phyloP scores from a whole-genome alignment of 1,140 invertebrate genomes.

The Augochlora pura region DNA sequence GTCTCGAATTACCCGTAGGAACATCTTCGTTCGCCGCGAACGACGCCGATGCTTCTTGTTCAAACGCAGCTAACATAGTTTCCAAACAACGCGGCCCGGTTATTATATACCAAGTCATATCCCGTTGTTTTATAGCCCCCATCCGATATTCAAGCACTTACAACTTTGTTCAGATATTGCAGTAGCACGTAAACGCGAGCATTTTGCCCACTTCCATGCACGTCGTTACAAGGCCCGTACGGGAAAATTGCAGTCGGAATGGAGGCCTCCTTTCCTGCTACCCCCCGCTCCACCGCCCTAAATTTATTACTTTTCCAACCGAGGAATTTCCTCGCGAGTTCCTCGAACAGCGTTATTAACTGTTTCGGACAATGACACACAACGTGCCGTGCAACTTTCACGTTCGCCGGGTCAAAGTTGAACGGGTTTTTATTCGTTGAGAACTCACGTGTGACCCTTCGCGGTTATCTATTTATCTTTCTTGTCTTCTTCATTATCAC shows the following conservation, averaged over 20 bases:
- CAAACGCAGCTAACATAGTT: neutral
- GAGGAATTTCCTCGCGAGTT: neutral
- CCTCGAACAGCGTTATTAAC: conserved; percentile 5
- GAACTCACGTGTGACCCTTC: too few relatives aligned
- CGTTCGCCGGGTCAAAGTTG: too few relatives aligned
- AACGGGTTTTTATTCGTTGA: too few relatives aligned
- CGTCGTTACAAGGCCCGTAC: conserved; percentile 6
- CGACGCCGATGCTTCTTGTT: neutral
- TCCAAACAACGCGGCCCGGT: neutral
- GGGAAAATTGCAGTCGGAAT: conserved; percentile 8
- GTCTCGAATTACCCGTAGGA: neutral
- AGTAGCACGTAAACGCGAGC: neutral
- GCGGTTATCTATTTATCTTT: too few relatives aligned
- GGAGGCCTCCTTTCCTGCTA: too few relatives aligned
- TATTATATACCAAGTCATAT: conserved; percentile 19
- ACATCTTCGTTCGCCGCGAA: neutral
- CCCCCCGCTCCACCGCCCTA: neutral
- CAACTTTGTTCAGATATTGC: conserved; percentile 7
- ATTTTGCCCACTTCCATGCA: neutral
- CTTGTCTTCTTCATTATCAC: too few relatives aligned
- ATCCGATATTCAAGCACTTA: conserved; percentile 20
- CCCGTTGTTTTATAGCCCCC: conserved; percentile 10
- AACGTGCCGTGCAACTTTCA: neutral
- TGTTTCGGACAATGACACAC: neutral
- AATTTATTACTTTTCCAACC: conserved; percentile 6